Evolutionary conservation across 1,140 invertebrate species (phyloP), one percentile per base, ranked within the genome.

Genomic region (Listronotus bonariensis): DNA sequence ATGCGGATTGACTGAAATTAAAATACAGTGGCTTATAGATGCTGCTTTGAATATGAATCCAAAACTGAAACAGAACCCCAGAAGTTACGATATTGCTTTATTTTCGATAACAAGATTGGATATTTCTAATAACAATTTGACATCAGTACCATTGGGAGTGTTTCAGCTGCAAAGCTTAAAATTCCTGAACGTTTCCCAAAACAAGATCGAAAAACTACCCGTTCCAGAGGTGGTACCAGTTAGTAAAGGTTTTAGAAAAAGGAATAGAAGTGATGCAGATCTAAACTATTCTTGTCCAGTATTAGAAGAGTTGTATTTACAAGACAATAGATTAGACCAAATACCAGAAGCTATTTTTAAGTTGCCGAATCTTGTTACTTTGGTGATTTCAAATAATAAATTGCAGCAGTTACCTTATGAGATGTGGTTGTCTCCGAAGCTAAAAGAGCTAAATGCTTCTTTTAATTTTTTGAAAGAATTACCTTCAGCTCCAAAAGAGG

Each of bases 341-440:
- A 75, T 97, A 10, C 93, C 94, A 0, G 83, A 87, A 15, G 89
- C 89, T 62, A 78, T 96, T 2, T 95, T 98, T 79, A 84, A 85
- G 18, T 82, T 98, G 41, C 92, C 93, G 0, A 80, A 86, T 0
- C 80, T 99, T 1, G 84, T 87, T 17, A 89, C 90, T 5, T 81
- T 99, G 67, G 95, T 98, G 78, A 86, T 96, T 0, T 95, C 95
- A 0, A 94, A 97, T 75, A 99, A 99, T 78, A 94, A 95, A 77
- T 79, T 99, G n/a, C 89, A 91, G 43, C 81, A 84, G 53, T 76
- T 98, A 36, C 95, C 96, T 0, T 86, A 89, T 48, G 88, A 89
- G 61, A 82, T 99, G 78, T 99, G 97, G 97, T 80, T 85, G n/a
- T 86, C 93, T 0, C 92, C 93, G 0, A 90, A 90, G 65, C 80